Evolutionary conservation across 1,140 invertebrate species (phyloP).

Genomic region (Heliothis subflexa): DNA sequence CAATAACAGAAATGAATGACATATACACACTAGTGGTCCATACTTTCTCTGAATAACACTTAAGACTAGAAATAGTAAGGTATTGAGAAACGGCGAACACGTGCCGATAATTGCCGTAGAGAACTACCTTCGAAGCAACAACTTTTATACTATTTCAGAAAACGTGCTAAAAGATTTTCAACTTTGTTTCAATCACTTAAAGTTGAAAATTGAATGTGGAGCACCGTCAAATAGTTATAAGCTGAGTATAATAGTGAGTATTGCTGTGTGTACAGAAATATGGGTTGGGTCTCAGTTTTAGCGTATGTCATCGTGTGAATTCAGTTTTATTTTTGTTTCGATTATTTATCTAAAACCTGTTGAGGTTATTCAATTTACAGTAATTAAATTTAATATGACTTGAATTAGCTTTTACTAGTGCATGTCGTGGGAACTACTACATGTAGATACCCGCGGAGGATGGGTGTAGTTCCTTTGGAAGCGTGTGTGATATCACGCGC

Average conservation of each 20-base stretch:
- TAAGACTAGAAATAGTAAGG: conserved; percentile 48
- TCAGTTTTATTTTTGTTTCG: background rate
- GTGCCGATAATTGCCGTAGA: conserved; percentile 55
- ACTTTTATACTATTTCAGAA: conserved; percentile 45
- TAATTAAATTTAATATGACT: too few relatives aligned
- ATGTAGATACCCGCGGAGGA: too few relatives aligned
- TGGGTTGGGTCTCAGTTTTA: background rate
- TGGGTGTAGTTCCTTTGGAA: too few relatives aligned
- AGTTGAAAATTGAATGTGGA: conserved; percentile 10
- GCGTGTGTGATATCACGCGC: too few relatives aligned
- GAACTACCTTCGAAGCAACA: conserved; percentile 45
- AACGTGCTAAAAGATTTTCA: conserved; percentile 7
- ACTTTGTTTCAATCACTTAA: background rate
- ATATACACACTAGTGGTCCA: background rate
- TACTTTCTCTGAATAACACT: conserved; percentile 44
- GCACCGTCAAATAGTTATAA: conserved; percentile 26
- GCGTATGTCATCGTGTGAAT: conserved; percentile 4
- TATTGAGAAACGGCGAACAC: conserved; percentile 52
- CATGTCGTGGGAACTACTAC: too few relatives aligned
- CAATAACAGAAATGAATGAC: conserved; percentile 33
- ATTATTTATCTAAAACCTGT: too few relatives aligned
- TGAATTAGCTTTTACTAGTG: too few relatives aligned
- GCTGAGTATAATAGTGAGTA: conserved; percentile 31
- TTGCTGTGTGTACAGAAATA: conserved; percentile 39
- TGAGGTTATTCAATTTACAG: too few relatives aligned